Evolutionary conservation across 2,888 invertebrate species (phyloP).

Genomic region (Drosophila parthenogenetica): DNA sequence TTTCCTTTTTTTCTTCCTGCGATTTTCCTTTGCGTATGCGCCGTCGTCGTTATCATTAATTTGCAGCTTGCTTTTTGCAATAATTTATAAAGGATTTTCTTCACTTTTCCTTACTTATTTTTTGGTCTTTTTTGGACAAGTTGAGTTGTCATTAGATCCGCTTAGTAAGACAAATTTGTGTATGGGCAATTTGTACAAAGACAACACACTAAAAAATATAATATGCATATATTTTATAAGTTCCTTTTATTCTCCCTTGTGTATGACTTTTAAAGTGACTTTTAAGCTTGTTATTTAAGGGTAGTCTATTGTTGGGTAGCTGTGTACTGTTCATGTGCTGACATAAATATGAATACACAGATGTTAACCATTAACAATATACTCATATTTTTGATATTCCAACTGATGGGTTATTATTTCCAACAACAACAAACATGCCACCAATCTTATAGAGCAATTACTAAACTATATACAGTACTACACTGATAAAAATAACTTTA

Average conservation of each 20-base stretch:
- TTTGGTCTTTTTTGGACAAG: conserved; percentile 44
- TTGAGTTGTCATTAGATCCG: conserved; percentile 61
- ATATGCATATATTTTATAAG: conserved; percentile 16
- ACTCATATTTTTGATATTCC: background rate
- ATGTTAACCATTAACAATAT: too few species aligned
- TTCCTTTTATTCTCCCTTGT: background rate
- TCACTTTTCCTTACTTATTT: conserved; percentile 36
- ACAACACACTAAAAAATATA: conserved; percentile 31
- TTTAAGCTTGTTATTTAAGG: too few species aligned
- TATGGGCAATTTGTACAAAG: conserved; percentile 28
- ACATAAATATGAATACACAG: too few species aligned
- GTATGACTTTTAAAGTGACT: background rate
- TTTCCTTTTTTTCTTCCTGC: background rate
- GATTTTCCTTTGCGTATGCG: conserved; percentile 32
- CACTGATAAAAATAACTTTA: background rate
- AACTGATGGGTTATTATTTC: conserved; percentile 1
- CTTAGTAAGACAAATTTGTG: conserved; percentile 57
- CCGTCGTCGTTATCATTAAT: conserved; percentile 72
- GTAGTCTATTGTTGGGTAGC: too few species aligned
- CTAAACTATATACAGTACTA: background rate
- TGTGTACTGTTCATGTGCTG: too few species aligned
- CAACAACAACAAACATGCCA: conserved; percentile 16
- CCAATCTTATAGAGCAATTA: conserved; percentile 14
- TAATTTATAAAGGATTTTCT: conserved; percentile 70
- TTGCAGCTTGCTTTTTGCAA: conserved; percentile 73